Percentiles rank a stretch among this genome's conserved stretches.
Evolutionary conservation across 1,140 invertebrate species (phyloP).

Genomic region (Zaprionus kolodkinae): DNA sequence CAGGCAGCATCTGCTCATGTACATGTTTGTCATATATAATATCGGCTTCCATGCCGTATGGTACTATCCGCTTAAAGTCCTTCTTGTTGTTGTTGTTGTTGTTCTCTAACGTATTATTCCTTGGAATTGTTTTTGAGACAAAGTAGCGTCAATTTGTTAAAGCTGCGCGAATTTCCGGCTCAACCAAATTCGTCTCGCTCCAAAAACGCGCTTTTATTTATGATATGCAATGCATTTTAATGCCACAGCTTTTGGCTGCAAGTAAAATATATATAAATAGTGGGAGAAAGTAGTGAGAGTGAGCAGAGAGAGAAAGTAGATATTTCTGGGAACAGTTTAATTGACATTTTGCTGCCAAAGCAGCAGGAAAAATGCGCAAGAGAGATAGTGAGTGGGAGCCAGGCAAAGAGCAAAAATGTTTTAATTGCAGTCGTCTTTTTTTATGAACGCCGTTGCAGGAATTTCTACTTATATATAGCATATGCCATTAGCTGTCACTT

Average conservation of each 20-base stretch:
- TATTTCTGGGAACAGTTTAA: conserved; percentile 3
- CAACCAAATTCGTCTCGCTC: conserved; percentile 9
- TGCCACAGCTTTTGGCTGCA: conserved; percentile 30
- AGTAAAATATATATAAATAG: conserved; percentile 5
- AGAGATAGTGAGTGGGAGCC: neutral
- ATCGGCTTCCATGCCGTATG: conserved; percentile 51
- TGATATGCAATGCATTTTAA: conserved; percentile 39
- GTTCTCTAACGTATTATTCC: neutral
- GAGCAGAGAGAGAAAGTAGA: neutral
- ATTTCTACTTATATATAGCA: neutral
- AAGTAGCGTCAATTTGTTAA: conserved; percentile 27
- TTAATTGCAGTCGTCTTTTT: conserved; percentile 1
- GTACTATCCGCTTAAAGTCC: neutral
- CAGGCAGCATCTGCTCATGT: conserved; percentile 61
- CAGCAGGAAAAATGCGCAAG: neutral
- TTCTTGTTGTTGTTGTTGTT: conserved; percentile 5
- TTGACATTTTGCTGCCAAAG: conserved; percentile 4
- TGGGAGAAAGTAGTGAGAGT: conserved; percentile 1
- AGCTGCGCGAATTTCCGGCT: conserved; percentile 29
- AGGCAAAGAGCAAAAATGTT: neutral
- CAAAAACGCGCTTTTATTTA: conserved; percentile 30
- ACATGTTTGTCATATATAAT: conserved; percentile 43
- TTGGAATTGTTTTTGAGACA: conserved; percentile 12
- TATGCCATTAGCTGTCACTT: neutral
- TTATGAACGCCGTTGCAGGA: neutral